A percentile compares a stretch with the other conserved stretches of the same genome.
These are phyloP conservation scores for Botrylloides violaceus DNA, from an alignment of 23 tunicate genomes.

Conservation along the genomic window DNA sequence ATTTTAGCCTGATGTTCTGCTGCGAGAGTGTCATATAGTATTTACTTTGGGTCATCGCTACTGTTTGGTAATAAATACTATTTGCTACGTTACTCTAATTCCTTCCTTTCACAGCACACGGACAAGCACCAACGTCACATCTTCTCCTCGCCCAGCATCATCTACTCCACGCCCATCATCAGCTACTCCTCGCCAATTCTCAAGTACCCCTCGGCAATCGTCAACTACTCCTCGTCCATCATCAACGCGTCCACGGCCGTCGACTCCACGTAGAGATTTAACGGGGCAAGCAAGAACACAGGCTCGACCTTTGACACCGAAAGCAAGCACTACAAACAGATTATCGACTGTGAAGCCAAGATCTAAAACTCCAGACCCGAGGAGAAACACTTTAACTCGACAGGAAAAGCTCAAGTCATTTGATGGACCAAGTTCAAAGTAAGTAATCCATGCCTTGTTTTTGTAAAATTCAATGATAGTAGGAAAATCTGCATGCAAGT, in stretches of 20 bases:
- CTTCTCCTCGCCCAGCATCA: not conserved
- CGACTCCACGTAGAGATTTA: slow-evolving; percentile 4
- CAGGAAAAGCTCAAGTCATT: slow-evolving; percentile 16
- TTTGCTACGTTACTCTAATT: no score
- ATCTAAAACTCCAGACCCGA: slow-evolving; percentile 17
- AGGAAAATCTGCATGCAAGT: no score
- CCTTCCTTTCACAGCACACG: not conserved
- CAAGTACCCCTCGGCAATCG: not conserved
- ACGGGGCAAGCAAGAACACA: not conserved
- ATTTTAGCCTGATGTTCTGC: no score
- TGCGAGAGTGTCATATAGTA: no score
- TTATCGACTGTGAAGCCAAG: not conserved
- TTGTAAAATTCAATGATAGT: no score
- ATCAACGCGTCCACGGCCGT: not conserved
- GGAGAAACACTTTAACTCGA: not conserved
- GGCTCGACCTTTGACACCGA: slow-evolving; percentile 14
- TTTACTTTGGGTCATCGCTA: no score
- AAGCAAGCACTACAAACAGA: slow-evolving; percentile 2
- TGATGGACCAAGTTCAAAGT: slow-evolving; percentile 22
- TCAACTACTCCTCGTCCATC: slow-evolving; percentile 10
- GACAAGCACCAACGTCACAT: not conserved
- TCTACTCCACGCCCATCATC: no score
- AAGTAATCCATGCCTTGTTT: not conserved
- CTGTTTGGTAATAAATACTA: no score
- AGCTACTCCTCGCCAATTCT: no score